A percentile compares a stretch with the other conserved stretches of the same genome.
phyloP scores from a whole-genome alignment of 1,140 invertebrate species.

The Pogonomyrmex barbatus region DNA sequence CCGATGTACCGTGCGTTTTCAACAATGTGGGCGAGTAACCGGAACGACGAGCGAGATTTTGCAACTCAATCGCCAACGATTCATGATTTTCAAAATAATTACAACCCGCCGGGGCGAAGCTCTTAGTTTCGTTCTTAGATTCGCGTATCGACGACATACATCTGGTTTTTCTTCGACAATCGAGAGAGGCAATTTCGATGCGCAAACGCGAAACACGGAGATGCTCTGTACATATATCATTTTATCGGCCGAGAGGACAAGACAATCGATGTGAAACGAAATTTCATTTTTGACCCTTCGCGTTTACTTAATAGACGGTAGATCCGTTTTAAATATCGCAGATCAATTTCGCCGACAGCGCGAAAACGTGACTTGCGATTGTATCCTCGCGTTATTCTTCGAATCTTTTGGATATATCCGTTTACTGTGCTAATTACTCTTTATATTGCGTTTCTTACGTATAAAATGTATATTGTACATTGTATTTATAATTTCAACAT shows the following conservation, averaged over 20 bases:
- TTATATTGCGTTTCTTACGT: not conserved
- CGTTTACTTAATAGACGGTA: not conserved
- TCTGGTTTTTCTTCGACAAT: conserved; percentile 15
- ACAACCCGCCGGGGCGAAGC: not conserved
- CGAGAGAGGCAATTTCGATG: not conserved
- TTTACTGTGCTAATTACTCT: conserved; percentile 6
- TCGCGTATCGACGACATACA: conserved; percentile 33
- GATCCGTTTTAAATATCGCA: conserved; percentile 12
- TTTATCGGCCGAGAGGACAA: conserved; percentile 18
- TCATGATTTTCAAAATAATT: conserved; percentile 12
- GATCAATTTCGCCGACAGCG: conserved; percentile 29
- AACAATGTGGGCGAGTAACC: not conserved
- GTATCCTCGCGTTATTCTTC: conserved; percentile 15
- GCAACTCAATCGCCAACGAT: not conserved
- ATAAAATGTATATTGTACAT: conserved; percentile 35
- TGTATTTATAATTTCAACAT: conserved; percentile 20
- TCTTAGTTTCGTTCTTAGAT: conserved; percentile 24
- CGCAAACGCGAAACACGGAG: conserved; percentile 23
- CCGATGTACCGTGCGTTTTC: conserved; percentile 7
- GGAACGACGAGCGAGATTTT: conserved; percentile 18
- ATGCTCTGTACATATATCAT: conserved; percentile 20
- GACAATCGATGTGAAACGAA: not conserved
- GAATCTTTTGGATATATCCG: not conserved
- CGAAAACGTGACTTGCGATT: conserved; percentile 3
- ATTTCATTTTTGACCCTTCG: conserved; percentile 31